Evolutionary conservation across 2,797 vertebrate species (phyloP), one percentile per base, ranked within the genome.

Genomic region (Perodicticus potto): DNA sequence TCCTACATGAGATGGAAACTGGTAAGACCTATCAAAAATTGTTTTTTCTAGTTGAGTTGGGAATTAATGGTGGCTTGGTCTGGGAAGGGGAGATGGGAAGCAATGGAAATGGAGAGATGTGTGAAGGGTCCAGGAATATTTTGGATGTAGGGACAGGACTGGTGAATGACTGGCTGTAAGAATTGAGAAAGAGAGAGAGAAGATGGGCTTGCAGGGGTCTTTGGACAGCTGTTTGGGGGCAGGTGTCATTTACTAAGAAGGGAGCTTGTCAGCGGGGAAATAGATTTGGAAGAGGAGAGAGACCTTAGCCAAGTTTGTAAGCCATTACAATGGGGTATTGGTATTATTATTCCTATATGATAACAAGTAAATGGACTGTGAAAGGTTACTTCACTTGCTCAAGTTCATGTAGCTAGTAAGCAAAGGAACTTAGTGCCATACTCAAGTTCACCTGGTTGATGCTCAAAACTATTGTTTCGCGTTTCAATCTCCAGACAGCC

Each of bases 371-470:
- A 86, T 25, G 53, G 37, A 76, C n/a, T 73, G 22, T 12, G 43
- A 55, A 63, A 61, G 57, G 23, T 90, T 94, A 53, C 67, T 91
- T 91, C 5, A 65, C 70, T 72, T 74, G 59, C 34, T 94, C 25
- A 57, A 22, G 76, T 49, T 89, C 29, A 45, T 17, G 25, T 7
- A 40, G 19, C 22, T 17, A 55, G 25, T 45, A 89, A 93, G 63
- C 45, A 88, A 27, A 87, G 40, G 29, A 72, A 25, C 11, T 22
- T 29, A 27, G n/a, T 61, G 55, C 92, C 53, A 53, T 20, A 72
- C 12, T 1, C 70, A 92, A 34, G 25, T 86, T 34, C 10, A 72
- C 5, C 19, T 59, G 23, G 55, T 5, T 65, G 69, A 88, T 9
- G 4, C 19, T 55, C 37, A 37, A 86, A 63, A 40, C 23, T 72